phyloP scores from a whole-genome alignment of 2,113 vertebrate species.

The Gracilinanus agilis region DNA sequence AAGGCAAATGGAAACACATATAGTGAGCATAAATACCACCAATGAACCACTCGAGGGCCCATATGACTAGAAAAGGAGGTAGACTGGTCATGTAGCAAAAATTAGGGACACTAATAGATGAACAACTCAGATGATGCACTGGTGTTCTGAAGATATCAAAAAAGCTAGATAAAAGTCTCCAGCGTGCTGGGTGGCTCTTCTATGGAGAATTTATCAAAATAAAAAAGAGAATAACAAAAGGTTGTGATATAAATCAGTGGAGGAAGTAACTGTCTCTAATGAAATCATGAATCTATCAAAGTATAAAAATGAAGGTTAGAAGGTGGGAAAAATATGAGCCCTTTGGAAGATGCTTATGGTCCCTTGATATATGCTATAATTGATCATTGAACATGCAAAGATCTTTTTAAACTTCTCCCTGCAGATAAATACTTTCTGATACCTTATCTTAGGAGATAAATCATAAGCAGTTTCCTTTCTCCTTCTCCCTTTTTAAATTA shows the following conservation, averaged over 20 bases:
- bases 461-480: neutral
- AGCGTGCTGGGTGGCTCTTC: neutral
- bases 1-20: neutral
- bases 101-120: neutral
- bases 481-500: neutral
- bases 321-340: neutral
- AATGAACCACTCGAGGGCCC: neutral
- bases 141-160: neutral
- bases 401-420: neutral
- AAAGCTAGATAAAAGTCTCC: neutral
- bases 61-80: neutral
- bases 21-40: neutral
- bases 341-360: conserved; percentile 3
- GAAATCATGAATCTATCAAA: neutral
- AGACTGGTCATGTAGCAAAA: neutral
- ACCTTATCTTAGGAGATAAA: neutral
- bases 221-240: neutral
- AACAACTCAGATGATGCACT: neutral
- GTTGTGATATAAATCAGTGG: neutral
- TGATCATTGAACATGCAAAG: neutral
- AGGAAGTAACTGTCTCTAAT: neutral
- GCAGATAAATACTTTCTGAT: neutral
- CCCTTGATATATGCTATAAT: neutral
- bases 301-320: neutral
- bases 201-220: neutral